These are phyloP conservation scores for Tapirus terrestris DNA, from an alignment of 2,113 vertebrate species.

Conservation along the genomic window DNA sequence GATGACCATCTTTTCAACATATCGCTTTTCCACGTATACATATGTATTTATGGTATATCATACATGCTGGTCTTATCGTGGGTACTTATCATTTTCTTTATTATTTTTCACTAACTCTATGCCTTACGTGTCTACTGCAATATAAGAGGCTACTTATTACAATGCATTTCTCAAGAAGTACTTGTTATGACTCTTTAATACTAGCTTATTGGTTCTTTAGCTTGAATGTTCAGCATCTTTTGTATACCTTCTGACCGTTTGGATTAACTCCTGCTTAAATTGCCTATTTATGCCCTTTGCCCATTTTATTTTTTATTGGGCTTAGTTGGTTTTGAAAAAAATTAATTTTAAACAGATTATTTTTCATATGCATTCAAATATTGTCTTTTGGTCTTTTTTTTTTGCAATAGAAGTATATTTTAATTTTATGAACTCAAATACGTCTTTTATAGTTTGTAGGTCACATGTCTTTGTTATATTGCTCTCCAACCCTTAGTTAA, in stretches of 20 bases:
- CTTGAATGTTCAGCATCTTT: background rate
- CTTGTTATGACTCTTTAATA: background rate
- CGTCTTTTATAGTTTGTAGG: background rate
- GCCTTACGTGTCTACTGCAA: background rate
- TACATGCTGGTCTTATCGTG: background rate
- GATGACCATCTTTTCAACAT: background rate
- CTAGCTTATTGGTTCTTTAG: slow-evolving; percentile 8
- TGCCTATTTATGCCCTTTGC: background rate
- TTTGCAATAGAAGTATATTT: background rate
- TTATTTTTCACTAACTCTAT: background rate
- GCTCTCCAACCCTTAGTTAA: background rate
- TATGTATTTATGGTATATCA: background rate
- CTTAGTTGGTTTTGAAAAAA: background rate
- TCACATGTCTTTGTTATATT: slow-evolving; percentile 16
- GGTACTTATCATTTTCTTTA: background rate
- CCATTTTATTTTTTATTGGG: background rate
- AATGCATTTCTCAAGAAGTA: background rate
- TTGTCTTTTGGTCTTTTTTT: background rate
- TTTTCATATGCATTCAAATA: background rate
- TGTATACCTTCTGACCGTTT: background rate
- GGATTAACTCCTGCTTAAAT: background rate
- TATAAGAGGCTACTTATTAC: background rate
- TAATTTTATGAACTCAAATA: slow-evolving; percentile 22
- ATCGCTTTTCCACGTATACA: background rate
- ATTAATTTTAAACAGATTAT: background rate